Conservation (phyloP, 2,888 invertebrate species). For the Heteropelma amictum region DNA sequence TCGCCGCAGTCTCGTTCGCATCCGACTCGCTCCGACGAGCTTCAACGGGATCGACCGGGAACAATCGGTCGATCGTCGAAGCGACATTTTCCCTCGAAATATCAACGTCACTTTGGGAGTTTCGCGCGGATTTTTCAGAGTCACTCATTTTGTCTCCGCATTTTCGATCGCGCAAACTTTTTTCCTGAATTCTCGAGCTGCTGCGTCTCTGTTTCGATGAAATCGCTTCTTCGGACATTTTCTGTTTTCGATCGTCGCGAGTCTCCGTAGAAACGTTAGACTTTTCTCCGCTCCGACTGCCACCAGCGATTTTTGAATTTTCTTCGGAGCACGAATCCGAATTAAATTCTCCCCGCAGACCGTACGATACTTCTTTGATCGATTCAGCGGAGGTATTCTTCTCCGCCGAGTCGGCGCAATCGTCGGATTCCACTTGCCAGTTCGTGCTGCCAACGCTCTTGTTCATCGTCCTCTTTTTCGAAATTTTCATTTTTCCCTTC, state of each 20-base stretch:
- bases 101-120: no score
- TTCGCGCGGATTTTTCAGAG: no score
- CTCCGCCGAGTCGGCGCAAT: background rate
- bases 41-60: no score
- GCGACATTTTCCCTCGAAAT: no score
- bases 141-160: background rate
- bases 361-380: no score
- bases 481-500: background rate
- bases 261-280: background rate
- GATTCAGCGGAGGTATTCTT: no score
- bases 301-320: background rate
- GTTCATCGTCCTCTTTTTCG: conserved; percentile 5
- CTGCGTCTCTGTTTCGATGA: background rate
- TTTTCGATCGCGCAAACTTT: background rate
- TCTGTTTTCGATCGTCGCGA: background rate
- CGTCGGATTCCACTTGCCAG: conserved; percentile 46
- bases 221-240: background rate
- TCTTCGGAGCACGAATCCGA: no score
- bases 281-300: background rate
- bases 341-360: no score
- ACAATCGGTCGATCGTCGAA: no score
- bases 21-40: no score
- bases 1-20: background rate
- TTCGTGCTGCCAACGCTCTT: background rate
- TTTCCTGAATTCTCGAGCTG: conserved; percentile 15